Evolutionary conservation across 2,113 vertebrate species (phyloP).

Genomic region (Platysteira castanea): DNA sequence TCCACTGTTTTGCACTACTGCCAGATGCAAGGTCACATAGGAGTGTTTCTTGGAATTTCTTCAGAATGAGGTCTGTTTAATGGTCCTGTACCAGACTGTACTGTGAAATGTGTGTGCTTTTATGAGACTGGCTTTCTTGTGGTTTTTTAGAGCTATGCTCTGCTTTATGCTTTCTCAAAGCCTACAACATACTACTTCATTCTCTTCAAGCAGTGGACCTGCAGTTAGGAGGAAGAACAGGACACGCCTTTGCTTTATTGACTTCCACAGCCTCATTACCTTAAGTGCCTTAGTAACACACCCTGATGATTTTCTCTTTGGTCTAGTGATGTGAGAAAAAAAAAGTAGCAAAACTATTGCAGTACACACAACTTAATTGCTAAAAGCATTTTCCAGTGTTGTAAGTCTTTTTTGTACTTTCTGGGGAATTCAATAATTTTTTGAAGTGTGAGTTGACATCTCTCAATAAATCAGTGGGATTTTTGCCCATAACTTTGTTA

Average conservation of each 20-base stretch:
- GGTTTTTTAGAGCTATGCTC: background rate
- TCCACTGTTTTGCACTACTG: background rate
- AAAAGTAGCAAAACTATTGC: background rate
- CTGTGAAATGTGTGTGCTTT: background rate
- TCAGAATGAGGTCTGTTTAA: background rate
- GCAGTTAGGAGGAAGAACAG: background rate
- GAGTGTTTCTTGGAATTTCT: background rate
- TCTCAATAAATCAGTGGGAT: background rate
- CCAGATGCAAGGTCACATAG: background rate
- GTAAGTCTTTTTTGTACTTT: background rate
- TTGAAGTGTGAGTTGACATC: background rate
- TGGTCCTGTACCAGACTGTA: background rate
- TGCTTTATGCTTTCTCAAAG: background rate
- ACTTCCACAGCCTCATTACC: background rate
- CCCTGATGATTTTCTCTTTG: background rate
- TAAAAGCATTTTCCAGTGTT: background rate
- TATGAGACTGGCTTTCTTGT: background rate
- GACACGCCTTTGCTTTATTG: background rate
- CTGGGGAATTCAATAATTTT: background rate
- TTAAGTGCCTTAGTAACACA: background rate
- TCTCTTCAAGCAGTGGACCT: background rate
- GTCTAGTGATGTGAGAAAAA: background rate
- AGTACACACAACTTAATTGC: background rate
- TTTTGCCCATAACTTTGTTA: background rate
- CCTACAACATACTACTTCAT: background rate